These are phyloP conservation scores for Ptiloglossa arizonensis DNA, from an alignment of 1,140 invertebrate species.

Conservation along the genomic window DNA sequence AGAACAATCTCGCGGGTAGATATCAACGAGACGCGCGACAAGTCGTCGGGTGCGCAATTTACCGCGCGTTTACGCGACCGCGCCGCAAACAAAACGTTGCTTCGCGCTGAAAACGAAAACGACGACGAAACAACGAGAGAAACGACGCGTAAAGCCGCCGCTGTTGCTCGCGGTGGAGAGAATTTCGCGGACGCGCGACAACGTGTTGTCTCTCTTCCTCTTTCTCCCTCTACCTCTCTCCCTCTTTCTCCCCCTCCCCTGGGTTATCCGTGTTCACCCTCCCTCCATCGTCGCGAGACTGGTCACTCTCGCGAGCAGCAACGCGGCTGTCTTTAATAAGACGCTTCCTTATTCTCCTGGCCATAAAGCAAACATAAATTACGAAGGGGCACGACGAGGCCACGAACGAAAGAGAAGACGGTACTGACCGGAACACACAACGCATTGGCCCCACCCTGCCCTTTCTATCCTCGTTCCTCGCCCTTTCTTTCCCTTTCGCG, in stretches of 20 bases:
- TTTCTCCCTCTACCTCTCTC: background rate
- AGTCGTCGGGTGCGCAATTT: background rate
- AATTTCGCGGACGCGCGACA: constrained; percentile 7
- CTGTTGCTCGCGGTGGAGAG: background rate
- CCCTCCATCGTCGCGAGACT: constrained; percentile 6
- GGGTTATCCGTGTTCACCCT: no score
- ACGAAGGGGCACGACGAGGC: constrained; percentile 69
- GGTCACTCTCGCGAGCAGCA: constrained; percentile 50
- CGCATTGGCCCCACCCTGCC: constrained; percentile 56
- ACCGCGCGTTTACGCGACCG: constrained; percentile 27
- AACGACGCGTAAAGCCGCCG: constrained; percentile 13
- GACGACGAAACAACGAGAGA: background rate
- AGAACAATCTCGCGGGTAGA: no score
- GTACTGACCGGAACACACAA: constrained; percentile 66
- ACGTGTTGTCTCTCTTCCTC: background rate
- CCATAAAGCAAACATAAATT: constrained; percentile 78
- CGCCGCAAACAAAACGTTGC: constrained; percentile 12
- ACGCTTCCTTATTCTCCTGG: constrained; percentile 77
- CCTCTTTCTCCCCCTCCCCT: no score
- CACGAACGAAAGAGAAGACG: constrained; percentile 50
- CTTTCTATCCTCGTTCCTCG: constrained; percentile 40
- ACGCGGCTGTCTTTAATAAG: constrained; percentile 75
- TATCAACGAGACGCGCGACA: background rate
- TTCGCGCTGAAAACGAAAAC: constrained; percentile 5
- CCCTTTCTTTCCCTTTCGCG: constrained; percentile 19